These are phyloP conservation scores for Morpho helenor DNA, from an alignment of 2,888 invertebrate species.

Conservation along the genomic window DNA sequence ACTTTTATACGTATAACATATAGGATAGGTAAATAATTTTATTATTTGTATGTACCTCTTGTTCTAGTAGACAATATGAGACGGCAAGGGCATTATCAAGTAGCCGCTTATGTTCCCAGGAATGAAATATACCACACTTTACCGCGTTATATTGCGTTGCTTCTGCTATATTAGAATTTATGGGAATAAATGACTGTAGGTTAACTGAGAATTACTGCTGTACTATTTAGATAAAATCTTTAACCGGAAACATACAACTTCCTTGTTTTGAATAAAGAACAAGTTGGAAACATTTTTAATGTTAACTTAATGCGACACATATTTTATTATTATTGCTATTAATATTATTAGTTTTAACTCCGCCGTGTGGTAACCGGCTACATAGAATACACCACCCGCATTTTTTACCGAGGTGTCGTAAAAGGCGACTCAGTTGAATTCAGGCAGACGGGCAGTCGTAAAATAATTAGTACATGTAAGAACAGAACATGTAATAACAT, in stretches of 20 bases:
- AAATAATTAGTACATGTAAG: no score
- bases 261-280: neutral
- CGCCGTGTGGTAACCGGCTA: no score
- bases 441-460: no score
- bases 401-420: no score
- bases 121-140: slow-evolving; percentile 73
- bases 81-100: slow-evolving; percentile 45
- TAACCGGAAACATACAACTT: neutral
- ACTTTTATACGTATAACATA: no score
- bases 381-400: no score
- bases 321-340: neutral
- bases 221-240: slow-evolving; percentile 15
- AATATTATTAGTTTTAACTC: neutral
- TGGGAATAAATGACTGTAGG: slow-evolving; percentile 59
- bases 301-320: neutral
- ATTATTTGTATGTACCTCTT: neutral
- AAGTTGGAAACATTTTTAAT: neutral
- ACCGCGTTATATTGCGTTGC: slow-evolving; percentile 71
- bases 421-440: no score
- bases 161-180: slow-evolving; percentile 77
- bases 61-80: slow-evolving; percentile 3
- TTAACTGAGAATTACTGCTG: slow-evolving; percentile 49
- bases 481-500: no score
- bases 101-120: slow-evolving; percentile 56
- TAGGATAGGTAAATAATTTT: neutral